These are phyloP conservation scores for Taphrorychus bicolor DNA, from an alignment of 2,888 invertebrate genomes.

Conservation along the genomic window DNA sequence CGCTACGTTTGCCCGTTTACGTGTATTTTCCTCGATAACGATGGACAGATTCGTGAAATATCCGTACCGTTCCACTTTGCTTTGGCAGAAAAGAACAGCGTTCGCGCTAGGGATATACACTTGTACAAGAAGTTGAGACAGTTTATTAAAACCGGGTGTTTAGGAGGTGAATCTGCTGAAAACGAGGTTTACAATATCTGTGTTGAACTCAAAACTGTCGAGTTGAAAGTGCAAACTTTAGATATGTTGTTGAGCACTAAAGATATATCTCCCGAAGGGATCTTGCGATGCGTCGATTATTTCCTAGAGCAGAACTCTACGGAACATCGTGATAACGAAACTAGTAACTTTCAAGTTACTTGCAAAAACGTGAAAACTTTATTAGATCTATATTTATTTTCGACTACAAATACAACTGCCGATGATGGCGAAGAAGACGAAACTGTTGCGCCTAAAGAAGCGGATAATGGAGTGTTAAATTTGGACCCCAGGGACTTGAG, in stretches of 20 bases:
- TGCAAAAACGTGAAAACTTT: conserved; percentile 53
- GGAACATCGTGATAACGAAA: conserved; percentile 13
- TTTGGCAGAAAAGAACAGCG: conserved; percentile 85
- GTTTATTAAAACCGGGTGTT: conserved; percentile 65
- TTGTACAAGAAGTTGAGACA: conserved; percentile 78
- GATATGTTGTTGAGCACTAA: conserved; percentile 74
- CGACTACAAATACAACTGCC: too few relatives aligned
- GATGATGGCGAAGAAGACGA: conserved; percentile 39
- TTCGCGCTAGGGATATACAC: conserved; percentile 87
- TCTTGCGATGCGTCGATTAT: conserved; percentile 63
- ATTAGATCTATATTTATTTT: conserved; percentile 51
- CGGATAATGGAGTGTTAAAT: conserved; percentile 45
- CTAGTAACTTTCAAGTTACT: conserved; percentile 43
- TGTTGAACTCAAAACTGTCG: conserved; percentile 72
- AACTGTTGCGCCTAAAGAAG: conserved; percentile 49
- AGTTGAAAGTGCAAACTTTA: conserved; percentile 73
- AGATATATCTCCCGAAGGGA: conserved; percentile 67
- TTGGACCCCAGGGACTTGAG: conserved; percentile 67
- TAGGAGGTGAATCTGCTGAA: conserved; percentile 62
- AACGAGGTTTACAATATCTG: conserved; percentile 66
- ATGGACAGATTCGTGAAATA: conserved; percentile 83
- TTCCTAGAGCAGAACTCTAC: conserved; percentile 49
- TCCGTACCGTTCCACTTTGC: conserved; percentile 91
- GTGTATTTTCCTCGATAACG: conserved; percentile 83
- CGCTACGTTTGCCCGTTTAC: conserved; percentile 68